These are phyloP conservation scores for Nephrotoma flavescens DNA, from an alignment of 2,888 invertebrate genomes.

Conservation along the genomic window DNA sequence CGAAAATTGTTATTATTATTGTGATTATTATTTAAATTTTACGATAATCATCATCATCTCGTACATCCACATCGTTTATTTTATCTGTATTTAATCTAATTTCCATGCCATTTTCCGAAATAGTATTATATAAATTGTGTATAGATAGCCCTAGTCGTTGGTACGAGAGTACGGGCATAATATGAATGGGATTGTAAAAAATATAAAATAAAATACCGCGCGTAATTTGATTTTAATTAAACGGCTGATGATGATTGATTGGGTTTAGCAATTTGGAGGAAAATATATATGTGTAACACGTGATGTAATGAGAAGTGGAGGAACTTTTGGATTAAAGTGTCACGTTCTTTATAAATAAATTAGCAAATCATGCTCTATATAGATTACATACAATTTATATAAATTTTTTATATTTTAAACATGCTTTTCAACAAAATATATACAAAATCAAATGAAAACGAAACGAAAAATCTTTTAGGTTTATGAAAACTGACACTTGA, in stretches of 20 bases:
- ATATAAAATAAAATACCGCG: background rate
- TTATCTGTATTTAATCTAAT: background rate
- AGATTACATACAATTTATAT: background rate
- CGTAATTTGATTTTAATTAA: background rate
- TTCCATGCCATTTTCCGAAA: background rate
- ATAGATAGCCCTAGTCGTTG: background rate
- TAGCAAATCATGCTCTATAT: background rate
- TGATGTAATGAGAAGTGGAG: background rate
- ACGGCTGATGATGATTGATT: background rate
- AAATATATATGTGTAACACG: background rate
- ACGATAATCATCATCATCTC: background rate
- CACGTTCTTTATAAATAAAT: background rate
- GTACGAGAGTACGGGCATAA: background rate
- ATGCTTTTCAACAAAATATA: background rate
- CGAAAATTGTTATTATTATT: background rate
- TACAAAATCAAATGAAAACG: background rate
- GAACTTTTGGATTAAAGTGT: background rate
- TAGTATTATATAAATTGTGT: background rate
- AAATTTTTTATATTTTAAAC: background rate
- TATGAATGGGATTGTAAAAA: background rate
- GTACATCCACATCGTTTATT: background rate
- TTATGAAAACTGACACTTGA: background rate
- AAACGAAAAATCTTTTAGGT: background rate
- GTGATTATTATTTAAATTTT: background rate
- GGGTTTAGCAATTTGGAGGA: background rate